phyloP scores from a whole-genome alignment of 2,113 vertebrate species.

The Empidonax alnorum region DNA sequence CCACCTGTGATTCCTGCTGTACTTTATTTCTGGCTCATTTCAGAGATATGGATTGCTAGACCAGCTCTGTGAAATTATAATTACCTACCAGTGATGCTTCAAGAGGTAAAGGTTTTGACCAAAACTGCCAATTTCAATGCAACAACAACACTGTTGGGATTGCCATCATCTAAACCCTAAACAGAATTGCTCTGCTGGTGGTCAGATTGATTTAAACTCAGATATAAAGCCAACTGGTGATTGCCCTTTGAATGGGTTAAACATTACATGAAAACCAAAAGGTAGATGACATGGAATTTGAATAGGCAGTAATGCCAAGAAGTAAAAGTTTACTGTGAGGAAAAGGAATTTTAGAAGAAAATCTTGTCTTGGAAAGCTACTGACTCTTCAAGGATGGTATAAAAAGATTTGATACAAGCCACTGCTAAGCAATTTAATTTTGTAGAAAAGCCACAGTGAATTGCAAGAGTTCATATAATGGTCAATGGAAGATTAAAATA shows the following conservation, averaged over 20 bases:
- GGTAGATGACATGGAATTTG: neutral
- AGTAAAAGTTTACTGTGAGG: neutral
- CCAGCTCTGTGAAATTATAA: neutral
- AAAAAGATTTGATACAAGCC: neutral
- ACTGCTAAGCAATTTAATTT: neutral
- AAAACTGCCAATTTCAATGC: neutral
- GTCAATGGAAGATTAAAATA: slow-evolving; percentile 41
- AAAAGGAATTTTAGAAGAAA: neutral
- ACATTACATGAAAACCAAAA: neutral
- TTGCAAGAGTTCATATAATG: neutral
- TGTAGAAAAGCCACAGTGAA: neutral
- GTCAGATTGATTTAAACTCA: neutral
- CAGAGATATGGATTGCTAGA: neutral
- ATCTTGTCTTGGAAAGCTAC: neutral
- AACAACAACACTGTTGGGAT: accelerated
- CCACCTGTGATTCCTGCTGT: neutral
- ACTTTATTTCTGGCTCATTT: neutral
- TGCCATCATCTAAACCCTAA: neutral
- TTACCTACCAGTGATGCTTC: neutral
- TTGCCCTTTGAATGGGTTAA: neutral
- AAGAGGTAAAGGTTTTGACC: neutral
- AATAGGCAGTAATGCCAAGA: neutral
- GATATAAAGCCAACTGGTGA: neutral
- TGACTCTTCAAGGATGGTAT: neutral
- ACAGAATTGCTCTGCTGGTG: neutral